A percentile compares a stretch with the other conserved stretches of the same genome.
Conservation (phyloP, 30 jellyfish, hydroid and myxozoan genomes). For the Pseudorhiza aurosa region DNA sequence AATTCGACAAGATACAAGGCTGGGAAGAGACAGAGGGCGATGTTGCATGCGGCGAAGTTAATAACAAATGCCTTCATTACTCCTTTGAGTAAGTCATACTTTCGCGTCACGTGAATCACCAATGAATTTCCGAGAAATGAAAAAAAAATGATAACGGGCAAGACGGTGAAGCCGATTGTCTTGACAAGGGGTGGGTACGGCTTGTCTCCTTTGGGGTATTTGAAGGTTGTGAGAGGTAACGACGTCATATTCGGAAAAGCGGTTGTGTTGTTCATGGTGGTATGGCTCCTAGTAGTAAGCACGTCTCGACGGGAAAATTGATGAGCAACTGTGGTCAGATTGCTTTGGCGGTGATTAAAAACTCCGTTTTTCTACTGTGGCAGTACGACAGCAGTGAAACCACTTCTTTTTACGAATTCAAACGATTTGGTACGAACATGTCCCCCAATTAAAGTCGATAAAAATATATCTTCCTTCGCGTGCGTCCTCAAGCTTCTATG, state of each 20-base stretch:
- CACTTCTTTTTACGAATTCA: no score
- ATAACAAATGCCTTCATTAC: constrained; percentile 40
- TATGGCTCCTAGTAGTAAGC: no score
- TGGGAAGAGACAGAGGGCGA: constrained; percentile 48
- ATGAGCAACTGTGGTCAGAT: no score
- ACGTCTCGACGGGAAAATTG: no score
- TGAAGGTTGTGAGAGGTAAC: constrained; percentile 3
- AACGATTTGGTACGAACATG: no score
- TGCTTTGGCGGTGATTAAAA: no score
- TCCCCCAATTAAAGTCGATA: no score
- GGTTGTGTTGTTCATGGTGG: neutral
- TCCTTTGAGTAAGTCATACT: constrained; percentile 39
- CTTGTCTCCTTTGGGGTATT: constrained; percentile 9
- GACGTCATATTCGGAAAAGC: neutral
- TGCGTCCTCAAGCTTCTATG: no score
- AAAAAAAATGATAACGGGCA: constrained; percentile 30
- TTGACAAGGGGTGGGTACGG: constrained; percentile 58
- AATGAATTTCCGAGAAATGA: constrained; percentile 51
- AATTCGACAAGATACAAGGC: constrained; percentile 34
- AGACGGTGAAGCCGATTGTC: constrained; percentile 39
- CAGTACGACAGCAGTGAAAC: no score
- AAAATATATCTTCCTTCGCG: no score
- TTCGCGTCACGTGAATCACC: constrained; percentile 58
- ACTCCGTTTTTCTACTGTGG: no score
- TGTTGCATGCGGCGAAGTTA: constrained; percentile 50